A percentile compares a stretch with the other conserved stretches of the same genome.
These are phyloP conservation scores for Cheilosia soror DNA, from an alignment of 2,888 invertebrate genomes.

Conservation along the genomic window DNA sequence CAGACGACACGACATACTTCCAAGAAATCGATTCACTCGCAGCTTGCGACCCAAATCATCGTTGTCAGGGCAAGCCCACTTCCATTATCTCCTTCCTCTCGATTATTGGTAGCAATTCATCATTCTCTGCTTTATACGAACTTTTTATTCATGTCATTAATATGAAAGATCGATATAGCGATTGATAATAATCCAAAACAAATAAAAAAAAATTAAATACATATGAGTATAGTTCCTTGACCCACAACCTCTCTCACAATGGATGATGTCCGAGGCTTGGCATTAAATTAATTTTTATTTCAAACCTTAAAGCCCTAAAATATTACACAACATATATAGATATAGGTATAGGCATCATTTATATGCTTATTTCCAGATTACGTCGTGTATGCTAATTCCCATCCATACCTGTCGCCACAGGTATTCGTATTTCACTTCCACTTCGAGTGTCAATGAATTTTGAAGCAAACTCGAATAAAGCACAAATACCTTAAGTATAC, in stretches of 20 bases:
- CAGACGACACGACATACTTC: background rate
- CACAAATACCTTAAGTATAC: conserved; percentile 2
- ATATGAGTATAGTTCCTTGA: conserved; percentile 20
- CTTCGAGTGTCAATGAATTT: conserved; percentile 18
- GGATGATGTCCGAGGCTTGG: background rate
- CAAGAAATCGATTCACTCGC: background rate
- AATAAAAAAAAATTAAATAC: background rate
- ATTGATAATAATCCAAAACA: background rate
- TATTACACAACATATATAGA: background rate
- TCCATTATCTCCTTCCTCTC: background rate
- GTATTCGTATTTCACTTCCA: background rate
- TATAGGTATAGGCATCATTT: background rate
- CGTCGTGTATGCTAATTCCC: conserved; percentile 24
- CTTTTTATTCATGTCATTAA: conserved; percentile 24
- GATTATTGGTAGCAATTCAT: conserved; percentile 30
- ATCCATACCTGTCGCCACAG: conserved; percentile 30
- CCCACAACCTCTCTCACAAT: background rate
- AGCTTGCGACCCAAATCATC: conserved; percentile 14
- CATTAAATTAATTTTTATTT: background rate
- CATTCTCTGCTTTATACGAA: conserved; percentile 20
- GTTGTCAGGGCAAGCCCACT: conserved; percentile 6
- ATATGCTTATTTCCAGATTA: background rate
- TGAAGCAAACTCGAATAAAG: conserved; percentile 12
- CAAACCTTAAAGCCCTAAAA: background rate
- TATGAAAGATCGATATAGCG: conserved; percentile 27